Percentiles rank a stretch among this genome's conserved stretches.
phyloP scores from a whole-genome alignment of 2,888 invertebrate genomes.

The Phaedon cochleariae region DNA sequence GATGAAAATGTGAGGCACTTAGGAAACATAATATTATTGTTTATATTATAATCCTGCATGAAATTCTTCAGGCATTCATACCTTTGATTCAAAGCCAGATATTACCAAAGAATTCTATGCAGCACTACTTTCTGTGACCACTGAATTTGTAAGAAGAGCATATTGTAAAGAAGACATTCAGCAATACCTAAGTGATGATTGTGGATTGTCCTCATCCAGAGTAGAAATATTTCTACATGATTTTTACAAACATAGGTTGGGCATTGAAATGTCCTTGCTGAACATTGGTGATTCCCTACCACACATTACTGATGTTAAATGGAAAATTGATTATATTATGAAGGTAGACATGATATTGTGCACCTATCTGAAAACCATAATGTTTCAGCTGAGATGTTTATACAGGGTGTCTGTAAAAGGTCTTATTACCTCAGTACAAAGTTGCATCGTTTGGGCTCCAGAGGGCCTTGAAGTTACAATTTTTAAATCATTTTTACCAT shows the following conservation, averaged over 20 bases:
- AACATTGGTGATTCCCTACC: slow-evolving; percentile 61
- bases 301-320: slow-evolving; percentile 67
- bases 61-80: slow-evolving; percentile 38
- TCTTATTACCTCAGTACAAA: too few relatives aligned
- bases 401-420: too few relatives aligned
- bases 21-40: too few relatives aligned
- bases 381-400: too few relatives aligned
- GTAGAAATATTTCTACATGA: slow-evolving; percentile 47
- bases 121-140: slow-evolving; percentile 50
- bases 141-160: slow-evolving; percentile 53
- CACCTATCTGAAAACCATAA: not conserved
- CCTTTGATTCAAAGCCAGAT: slow-evolving; percentile 56
- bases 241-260: slow-evolving; percentile 51
- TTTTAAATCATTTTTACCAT: too few relatives aligned
- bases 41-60: slow-evolving; percentile 40
- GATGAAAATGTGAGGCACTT: too few relatives aligned
- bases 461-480: too few relatives aligned
- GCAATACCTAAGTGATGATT: slow-evolving; percentile 49
- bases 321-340: slow-evolving; percentile 67
- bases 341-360: too few relatives aligned
- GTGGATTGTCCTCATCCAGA: slow-evolving; percentile 46
- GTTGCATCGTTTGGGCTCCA: too few relatives aligned
- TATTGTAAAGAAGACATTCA: slow-evolving; percentile 47
- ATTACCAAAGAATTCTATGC: slow-evolving; percentile 56
- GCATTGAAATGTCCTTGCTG: slow-evolving; percentile 52